phyloP scores from a whole-genome alignment of 2,113 vertebrate species.

The Climacteris rufus region DNA sequence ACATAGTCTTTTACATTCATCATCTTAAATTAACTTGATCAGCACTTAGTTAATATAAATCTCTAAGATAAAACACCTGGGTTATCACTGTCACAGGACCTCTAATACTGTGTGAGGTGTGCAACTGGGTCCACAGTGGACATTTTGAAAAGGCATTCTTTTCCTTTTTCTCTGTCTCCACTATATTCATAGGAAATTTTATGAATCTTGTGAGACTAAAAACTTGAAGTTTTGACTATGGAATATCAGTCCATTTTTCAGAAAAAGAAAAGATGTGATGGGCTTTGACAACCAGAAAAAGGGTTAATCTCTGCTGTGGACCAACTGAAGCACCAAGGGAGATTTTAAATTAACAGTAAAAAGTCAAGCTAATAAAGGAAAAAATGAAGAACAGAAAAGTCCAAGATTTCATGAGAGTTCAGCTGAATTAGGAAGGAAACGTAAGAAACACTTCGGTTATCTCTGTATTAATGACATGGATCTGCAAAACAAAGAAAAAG shows the following conservation, averaged over 20 bases:
- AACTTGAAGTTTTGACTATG: not conserved
- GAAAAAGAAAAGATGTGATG: not conserved
- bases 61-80: not conserved
- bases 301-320: not conserved
- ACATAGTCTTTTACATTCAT: not conserved
- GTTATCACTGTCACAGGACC: not conserved
- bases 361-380: not conserved
- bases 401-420: not conserved
- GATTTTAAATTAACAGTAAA: not conserved
- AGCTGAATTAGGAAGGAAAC: not conserved
- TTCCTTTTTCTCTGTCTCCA: not conserved
- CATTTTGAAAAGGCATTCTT: accelerated
- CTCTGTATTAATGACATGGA: not conserved
- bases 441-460: not conserved
- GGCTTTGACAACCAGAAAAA: not conserved
- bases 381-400: not conserved
- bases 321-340: not conserved
- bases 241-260: not conserved
- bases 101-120: accelerated
- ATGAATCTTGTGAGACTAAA: not conserved
- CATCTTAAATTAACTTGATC: not conserved
- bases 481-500: not conserved
- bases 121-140: not conserved
- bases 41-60: not conserved
- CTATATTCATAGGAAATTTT: not conserved